A percentile compares a stretch with the other conserved stretches of the same genome.
These are phyloP conservation scores for Hybos culiciformis DNA, from an alignment of 2,888 invertebrate species.

Conservation along the genomic window DNA sequence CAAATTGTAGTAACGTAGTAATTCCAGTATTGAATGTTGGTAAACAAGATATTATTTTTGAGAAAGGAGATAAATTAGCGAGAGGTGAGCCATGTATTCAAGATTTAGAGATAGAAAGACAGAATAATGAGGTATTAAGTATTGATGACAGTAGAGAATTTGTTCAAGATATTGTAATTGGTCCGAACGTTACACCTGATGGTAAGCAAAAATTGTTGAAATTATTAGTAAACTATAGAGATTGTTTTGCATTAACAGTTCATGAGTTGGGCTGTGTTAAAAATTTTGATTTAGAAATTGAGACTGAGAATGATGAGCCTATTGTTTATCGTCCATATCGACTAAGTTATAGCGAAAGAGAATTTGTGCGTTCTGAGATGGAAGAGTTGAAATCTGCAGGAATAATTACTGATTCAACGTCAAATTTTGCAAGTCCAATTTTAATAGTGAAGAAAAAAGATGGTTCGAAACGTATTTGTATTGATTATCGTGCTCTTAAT, in stretches of 20 bases:
- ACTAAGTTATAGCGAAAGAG: slow-evolving; percentile 11
- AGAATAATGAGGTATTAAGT: too few relatives aligned
- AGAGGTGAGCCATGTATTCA: too few relatives aligned
- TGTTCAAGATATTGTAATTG: neutral
- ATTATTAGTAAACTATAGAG: slow-evolving; percentile 7
- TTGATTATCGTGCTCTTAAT: slow-evolving; percentile 21
- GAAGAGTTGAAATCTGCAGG: slow-evolving; percentile 10
- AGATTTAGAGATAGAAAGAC: too few relatives aligned
- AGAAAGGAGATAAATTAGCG: too few relatives aligned
- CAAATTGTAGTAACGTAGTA: too few relatives aligned
- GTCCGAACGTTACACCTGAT: neutral
- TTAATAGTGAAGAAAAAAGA: slow-evolving; percentile 20
- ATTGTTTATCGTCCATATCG: slow-evolving; percentile 12
- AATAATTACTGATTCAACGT: slow-evolving; percentile 13
- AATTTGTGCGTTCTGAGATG: slow-evolving; percentile 9
- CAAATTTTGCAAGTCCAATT: slow-evolving; percentile 15
- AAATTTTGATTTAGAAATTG: slow-evolving; percentile 11
- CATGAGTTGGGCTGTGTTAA: slow-evolving; percentile 11
- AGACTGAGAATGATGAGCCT: slow-evolving; percentile 7
- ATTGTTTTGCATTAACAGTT: slow-evolving; percentile 9
- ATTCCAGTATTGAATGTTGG: too few relatives aligned
- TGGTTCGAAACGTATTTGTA: slow-evolving; percentile 18
- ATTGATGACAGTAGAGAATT: too few relatives aligned
- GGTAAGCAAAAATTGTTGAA: slow-evolving; percentile 6
- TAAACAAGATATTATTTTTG: too few relatives aligned